Evolutionary conservation across 2,888 invertebrate species (phyloP).

Genomic region (Masnerella sp.): DNA sequence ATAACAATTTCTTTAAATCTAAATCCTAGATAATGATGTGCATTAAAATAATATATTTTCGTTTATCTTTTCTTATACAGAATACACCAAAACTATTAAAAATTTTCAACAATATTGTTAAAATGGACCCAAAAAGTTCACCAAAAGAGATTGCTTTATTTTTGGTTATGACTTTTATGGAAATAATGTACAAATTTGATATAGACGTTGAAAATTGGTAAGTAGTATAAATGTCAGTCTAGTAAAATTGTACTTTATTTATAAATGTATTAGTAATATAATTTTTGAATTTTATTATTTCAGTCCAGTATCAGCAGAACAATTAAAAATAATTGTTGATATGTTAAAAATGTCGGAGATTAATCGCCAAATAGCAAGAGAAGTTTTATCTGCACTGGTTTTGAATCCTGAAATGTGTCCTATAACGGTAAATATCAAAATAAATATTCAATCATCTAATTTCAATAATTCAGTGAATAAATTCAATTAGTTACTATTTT

Average conservation of each 20-base stretch:
- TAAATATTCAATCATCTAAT: too few species aligned
- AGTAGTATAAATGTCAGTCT: conserved; percentile 81
- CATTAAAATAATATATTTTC: conserved; percentile 1
- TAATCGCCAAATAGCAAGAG: conserved; percentile 81
- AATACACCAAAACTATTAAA: conserved; percentile 81
- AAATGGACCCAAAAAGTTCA: conserved; percentile 77
- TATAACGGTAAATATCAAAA: conserved; percentile 72
- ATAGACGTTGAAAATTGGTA: conserved; percentile 81
- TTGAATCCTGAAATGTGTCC: conserved; percentile 76
- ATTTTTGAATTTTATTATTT: conserved; percentile 8
- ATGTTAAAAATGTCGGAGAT: conserved; percentile 81
- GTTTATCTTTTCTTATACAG: conserved; percentile 69
- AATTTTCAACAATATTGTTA: conserved; percentile 80
- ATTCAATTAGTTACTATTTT: too few species aligned
- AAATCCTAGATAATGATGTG: not conserved
- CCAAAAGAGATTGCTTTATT: conserved; percentile 83
- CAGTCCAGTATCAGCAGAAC: conserved; percentile 78
- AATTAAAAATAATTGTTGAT: conserved; percentile 82
- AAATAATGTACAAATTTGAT: conserved; percentile 74
- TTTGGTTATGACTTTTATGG: conserved; percentile 84
- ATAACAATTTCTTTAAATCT: too few species aligned
- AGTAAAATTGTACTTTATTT: not conserved
- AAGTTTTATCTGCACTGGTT: conserved; percentile 79
- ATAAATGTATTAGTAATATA: not conserved
- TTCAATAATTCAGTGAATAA: too few species aligned